Evolutionary conservation across 2,797 vertebrate genomes (phyloP), one percentile per base, ranked within the genome.

Genomic region (Urocyon cinereoargenteus): DNA sequence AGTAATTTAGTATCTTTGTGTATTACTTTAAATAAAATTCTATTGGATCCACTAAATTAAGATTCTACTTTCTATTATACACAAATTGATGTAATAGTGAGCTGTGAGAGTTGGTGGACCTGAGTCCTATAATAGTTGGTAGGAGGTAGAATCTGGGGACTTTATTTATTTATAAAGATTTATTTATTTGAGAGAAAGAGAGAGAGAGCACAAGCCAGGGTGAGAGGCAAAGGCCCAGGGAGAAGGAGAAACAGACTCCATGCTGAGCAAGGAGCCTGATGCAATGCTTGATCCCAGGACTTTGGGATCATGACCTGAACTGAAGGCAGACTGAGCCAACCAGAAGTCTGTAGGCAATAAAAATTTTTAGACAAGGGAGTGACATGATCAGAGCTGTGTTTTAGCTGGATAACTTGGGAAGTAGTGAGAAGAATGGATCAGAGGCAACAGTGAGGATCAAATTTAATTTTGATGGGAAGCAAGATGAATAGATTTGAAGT

Each of bases 401-500:
- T 81, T 84, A 91, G 28, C 53, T 53, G 62, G n/a, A 5, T 86
- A 53, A 72, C 10, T 59, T 91, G 49, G 49, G n/a, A 66, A 86
- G 40, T 75, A 34, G 5, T 92, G 81, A 59, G 85, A 83, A 86
- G 59, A 92, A 28, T 92, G 64, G 31, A n/a, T 82, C 34, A 84
- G 45, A 90, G 11, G 24, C 51, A 92, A 13, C 72, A 70, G 16
- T 55, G 77, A 70, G 14, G 55, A 51, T 64, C 61, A 91, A 24
- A 84, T 96, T 85, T 73, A 49, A 73, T 94, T 91, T 79, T 36
- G 19, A 40, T 77, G 49, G 8, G 61, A 92, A 90, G 53, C 83
- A 95, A 88, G 72, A 61, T 7, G 57, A 81, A 5, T 11, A 57
- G 36, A 84, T 88, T 93, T 90, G 28, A 66, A n/a, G 62, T 53